Evolutionary conservation across 2,797 vertebrate species (phyloP).

Genomic region (Yasuhikotakia modesta): DNA sequence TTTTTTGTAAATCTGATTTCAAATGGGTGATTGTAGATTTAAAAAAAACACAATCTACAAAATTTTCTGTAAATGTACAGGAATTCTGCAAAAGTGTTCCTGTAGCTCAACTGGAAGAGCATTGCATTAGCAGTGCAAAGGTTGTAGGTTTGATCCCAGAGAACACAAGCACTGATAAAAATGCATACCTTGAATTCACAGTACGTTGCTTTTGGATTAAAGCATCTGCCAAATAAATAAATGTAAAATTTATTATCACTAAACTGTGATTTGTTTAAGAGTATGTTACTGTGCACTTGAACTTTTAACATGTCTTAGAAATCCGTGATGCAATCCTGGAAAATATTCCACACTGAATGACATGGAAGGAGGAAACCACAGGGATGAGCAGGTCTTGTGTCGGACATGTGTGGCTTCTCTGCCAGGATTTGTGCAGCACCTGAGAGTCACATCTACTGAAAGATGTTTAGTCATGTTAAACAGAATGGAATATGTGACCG

Average conservation of each 20-base stretch:
- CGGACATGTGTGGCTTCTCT: slow-evolving; percentile 11
- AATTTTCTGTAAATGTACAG: too few species aligned
- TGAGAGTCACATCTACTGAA: slow-evolving; percentile 20
- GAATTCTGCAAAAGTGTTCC: too few species aligned
- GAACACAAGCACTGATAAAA: too few species aligned
- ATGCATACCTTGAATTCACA: too few species aligned
- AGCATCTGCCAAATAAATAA: too few species aligned
- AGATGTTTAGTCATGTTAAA: slow-evolving; percentile 11
- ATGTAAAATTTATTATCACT: neutral
- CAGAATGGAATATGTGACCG: slow-evolving; percentile 15
- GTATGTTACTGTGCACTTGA: neutral
- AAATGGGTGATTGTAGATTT: too few species aligned
- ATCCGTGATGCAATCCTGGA: slow-evolving; percentile 56
- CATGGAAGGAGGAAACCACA: slow-evolving; percentile 32
- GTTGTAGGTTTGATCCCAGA: too few species aligned
- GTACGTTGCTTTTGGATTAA: too few species aligned
- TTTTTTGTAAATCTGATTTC: too few species aligned
- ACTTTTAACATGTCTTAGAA: neutral
- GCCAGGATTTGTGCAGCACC: slow-evolving; percentile 27
- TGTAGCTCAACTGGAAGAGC: too few species aligned
- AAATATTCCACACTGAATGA: slow-evolving; percentile 36
- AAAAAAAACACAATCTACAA: too few species aligned
- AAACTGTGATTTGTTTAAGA: neutral
- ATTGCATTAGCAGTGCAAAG: too few species aligned
- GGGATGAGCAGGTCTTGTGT: slow-evolving; percentile 9